Evolutionary conservation across 2,113 vertebrate genomes (phyloP).

Genomic region (Eptesicus fuscus): DNA sequence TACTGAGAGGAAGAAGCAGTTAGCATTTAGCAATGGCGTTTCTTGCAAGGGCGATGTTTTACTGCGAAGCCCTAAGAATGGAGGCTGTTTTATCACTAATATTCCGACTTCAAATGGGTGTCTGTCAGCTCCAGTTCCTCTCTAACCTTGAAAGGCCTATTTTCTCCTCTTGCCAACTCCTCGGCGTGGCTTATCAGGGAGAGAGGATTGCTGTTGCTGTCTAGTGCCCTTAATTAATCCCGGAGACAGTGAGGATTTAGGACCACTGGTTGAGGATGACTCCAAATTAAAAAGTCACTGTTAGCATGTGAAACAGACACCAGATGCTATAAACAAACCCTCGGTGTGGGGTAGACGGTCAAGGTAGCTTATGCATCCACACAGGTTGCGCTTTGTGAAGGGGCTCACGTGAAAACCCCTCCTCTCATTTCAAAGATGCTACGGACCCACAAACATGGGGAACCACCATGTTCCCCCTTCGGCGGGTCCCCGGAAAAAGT

Average conservation of each 20-base stretch:
- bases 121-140: slow-evolving; percentile 60
- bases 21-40: background rate
- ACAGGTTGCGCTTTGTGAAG: background rate
- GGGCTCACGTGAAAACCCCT: background rate
- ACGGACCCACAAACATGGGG: background rate
- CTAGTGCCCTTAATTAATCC: slow-evolving; percentile 86
- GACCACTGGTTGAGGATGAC: slow-evolving; percentile 80
- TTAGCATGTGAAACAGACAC: slow-evolving; percentile 82
- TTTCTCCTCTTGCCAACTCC: slow-evolving; percentile 81
- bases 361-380: slow-evolving; percentile 3
- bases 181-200: slow-evolving; percentile 80
- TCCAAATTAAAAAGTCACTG: slow-evolving; percentile 86
- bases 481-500: background rate
- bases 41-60: background rate
- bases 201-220: slow-evolving; percentile 81
- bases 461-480: background rate
- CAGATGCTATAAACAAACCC: slow-evolving; percentile 79
- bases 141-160: slow-evolving; percentile 72
- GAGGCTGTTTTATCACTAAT: background rate
- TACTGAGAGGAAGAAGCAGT: background rate
- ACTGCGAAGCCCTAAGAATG: background rate
- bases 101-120: background rate
- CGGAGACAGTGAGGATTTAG: slow-evolving; percentile 83
- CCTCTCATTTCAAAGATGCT: background rate
- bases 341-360: slow-evolving; percentile 58